These are phyloP conservation scores for Xylota sylvarum DNA, from an alignment of 2,888 invertebrate genomes.

Conservation along the genomic window DNA sequence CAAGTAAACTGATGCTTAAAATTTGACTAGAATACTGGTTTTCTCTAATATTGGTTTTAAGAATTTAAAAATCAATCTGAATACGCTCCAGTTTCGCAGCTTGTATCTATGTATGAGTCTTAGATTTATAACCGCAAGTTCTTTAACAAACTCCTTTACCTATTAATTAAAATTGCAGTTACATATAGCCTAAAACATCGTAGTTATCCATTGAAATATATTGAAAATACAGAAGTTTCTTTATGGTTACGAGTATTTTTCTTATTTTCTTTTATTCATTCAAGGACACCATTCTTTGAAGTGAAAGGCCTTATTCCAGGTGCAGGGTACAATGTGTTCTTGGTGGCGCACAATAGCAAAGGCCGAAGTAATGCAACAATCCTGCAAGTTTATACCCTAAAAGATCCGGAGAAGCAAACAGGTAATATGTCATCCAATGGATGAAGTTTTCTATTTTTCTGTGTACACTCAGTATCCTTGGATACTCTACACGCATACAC, in stretches of 20 bases:
- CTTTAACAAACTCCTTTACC: too few species aligned
- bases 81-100: too few species aligned
- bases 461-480: slow-evolving; percentile 21
- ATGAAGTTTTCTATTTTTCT: slow-evolving; percentile 27
- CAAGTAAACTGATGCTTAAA: too few species aligned
- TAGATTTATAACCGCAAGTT: too few species aligned
- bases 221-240: neutral
- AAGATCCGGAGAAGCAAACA: slow-evolving; percentile 90
- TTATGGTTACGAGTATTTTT: neutral
- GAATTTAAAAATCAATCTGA: too few species aligned
- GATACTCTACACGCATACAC: slow-evolving; percentile 4
- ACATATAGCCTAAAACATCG: too few species aligned
- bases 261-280: slow-evolving; percentile 9
- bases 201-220: neutral
- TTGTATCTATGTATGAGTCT: too few species aligned
- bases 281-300: slow-evolving; percentile 87
- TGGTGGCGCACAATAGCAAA: slow-evolving; percentile 90
- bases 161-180: too few species aligned
- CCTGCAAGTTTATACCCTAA: slow-evolving; percentile 89
- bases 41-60: too few species aligned
- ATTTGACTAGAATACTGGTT: too few species aligned
- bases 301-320: slow-evolving; percentile 89
- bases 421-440: slow-evolving; percentile 84
- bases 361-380: slow-evolving; percentile 89
- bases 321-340: slow-evolving; percentile 88